phyloP scores from a whole-genome alignment of 2,797 vertebrate genomes.

The Chromis chromis region DNA sequence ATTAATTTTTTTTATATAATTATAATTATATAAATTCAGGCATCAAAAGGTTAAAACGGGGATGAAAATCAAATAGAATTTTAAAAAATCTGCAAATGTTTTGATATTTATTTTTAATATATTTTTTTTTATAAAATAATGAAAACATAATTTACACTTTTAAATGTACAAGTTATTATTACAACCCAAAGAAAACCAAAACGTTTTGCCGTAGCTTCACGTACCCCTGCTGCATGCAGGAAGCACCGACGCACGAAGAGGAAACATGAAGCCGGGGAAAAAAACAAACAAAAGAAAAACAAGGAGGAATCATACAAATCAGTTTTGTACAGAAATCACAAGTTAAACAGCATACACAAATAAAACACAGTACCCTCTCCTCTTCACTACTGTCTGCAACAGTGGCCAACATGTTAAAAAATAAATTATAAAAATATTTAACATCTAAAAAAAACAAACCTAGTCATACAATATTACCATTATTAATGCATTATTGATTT shows the following conservation, averaged over 20 bases:
- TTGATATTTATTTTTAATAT: conserved; percentile 79
- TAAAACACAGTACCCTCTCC: conserved; percentile 78
- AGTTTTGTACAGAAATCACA: conserved; percentile 78
- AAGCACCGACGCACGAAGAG: conserved; percentile 52
- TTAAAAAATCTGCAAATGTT: conserved; percentile 15
- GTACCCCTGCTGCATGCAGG: conserved; percentile 60
- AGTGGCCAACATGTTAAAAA: conserved; percentile 80
- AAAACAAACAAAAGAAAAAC: conserved; percentile 12
- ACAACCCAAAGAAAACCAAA: conserved; percentile 80
- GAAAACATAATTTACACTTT: conserved; percentile 91
- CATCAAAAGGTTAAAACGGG: too few species aligned
- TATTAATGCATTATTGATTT: conserved; percentile 78
- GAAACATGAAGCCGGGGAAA: conserved; percentile 13
- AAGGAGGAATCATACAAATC: conserved; percentile 66
- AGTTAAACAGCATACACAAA: conserved; percentile 62
- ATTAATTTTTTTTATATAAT: too few species aligned
- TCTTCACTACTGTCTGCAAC: conserved; percentile 75
- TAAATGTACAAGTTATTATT: conserved; percentile 87
- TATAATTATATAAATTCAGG: too few species aligned
- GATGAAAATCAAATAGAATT: too few species aligned
- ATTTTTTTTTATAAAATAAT: conserved; percentile 89
- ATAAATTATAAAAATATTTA: conserved; percentile 89
- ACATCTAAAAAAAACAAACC: conserved; percentile 76
- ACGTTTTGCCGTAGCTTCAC: conserved; percentile 31
- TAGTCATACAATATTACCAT: conserved; percentile 72